Conservation (phyloP, 2,113 vertebrate genomes). For the Vulpes ferrilata region DNA sequence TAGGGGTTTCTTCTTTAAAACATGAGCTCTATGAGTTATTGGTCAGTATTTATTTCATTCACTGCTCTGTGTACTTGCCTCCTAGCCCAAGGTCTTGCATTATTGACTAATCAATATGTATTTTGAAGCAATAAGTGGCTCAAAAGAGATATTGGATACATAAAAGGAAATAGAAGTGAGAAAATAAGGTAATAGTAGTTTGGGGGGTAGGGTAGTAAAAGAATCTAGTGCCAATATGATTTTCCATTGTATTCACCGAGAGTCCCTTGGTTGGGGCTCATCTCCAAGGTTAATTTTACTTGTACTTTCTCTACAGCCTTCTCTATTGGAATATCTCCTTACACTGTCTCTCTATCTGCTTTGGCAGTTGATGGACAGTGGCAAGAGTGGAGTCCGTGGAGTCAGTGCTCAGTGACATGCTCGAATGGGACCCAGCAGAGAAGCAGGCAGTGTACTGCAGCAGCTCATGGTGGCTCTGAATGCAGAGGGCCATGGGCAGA, state of each 20-base stretch:
- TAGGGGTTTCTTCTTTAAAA: neutral
- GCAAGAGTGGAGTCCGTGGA: conserved; percentile 99
- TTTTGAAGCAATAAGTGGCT: neutral
- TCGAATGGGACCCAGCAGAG: conserved; percentile 99
- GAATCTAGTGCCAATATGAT: neutral
- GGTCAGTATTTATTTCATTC: neutral
- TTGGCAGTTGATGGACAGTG: conserved; percentile 97
- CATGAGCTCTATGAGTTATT: neutral
- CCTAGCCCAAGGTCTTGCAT: neutral
- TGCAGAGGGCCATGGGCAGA: conserved; percentile 98
- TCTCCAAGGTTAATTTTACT: neutral
- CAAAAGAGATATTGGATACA: neutral
- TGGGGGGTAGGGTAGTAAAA: neutral
- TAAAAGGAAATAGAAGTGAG: neutral
- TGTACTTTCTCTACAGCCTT: neutral
- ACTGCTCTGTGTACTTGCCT: neutral
- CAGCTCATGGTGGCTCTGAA: conserved; percentile 97
- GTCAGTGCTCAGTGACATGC: conserved; percentile 98
- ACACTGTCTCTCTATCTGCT: conserved; percentile 69
- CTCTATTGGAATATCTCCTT: neutral
- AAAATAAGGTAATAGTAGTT: neutral
- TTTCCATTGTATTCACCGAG: neutral
- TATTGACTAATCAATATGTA: neutral
- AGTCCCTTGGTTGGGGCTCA: neutral
- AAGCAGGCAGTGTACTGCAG: conserved; percentile 96